Conservation (phyloP, 2,113 vertebrate genomes). For the Elaphurus davidianus region DNA sequence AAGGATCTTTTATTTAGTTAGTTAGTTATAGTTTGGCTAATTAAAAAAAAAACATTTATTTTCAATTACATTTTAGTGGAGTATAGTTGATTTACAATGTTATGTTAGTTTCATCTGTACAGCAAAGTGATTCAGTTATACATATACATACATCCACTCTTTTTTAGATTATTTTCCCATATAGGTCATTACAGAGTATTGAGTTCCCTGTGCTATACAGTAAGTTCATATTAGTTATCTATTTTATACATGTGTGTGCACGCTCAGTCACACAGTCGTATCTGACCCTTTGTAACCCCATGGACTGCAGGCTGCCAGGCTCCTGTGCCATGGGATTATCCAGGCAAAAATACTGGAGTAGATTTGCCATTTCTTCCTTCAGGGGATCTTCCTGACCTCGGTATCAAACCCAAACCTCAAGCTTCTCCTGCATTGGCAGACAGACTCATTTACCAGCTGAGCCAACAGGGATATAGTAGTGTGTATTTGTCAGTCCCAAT, state of each 20-base stretch:
- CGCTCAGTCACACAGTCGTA: background rate
- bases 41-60: background rate
- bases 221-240: background rate
- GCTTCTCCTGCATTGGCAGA: background rate
- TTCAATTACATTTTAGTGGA: background rate
- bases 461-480: background rate
- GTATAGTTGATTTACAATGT: background rate
- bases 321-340: background rate
- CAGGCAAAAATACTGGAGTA: background rate
- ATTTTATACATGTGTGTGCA: background rate
- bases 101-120: background rate
- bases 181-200: background rate
- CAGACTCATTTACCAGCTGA: background rate
- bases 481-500: background rate
- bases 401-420: background rate
- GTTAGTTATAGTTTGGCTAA: background rate
- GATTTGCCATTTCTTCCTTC: background rate
- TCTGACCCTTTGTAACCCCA: background rate
- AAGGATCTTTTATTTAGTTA: background rate
- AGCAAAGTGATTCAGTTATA: background rate
- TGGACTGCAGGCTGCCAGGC: background rate
- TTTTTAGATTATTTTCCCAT: background rate
- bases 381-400: background rate
- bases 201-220: background rate
- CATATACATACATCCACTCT: background rate